phyloP scores from a whole-genome alignment of 2,113 vertebrate species.

The Cinclus cinclus region DNA sequence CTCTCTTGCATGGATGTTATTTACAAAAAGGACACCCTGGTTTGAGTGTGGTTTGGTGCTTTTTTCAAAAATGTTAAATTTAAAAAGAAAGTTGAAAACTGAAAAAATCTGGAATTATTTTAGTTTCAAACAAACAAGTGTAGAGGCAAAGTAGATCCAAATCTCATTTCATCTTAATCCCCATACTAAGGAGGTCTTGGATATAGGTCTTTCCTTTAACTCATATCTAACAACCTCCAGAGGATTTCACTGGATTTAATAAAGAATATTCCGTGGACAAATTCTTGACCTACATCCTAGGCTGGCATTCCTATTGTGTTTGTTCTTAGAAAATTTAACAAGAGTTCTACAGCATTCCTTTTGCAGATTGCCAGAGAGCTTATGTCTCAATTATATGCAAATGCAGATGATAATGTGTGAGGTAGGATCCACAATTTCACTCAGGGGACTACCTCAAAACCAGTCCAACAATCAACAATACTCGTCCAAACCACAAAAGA shows the following conservation, averaged over 20 bases:
- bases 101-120: background rate
- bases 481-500: conserved; percentile 63
- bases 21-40: background rate
- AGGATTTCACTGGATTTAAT: conserved; percentile 41
- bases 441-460: conserved; percentile 66
- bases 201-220: conserved; percentile 44
- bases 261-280: conserved; percentile 22
- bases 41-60: background rate
- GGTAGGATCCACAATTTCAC: conserved; percentile 50
- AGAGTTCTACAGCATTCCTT: conserved; percentile 55
- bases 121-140: background rate
- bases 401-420: conserved; percentile 58
- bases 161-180: background rate
- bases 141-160: background rate
- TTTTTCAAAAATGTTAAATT: background rate
- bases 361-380: conserved; percentile 51
- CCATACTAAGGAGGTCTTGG: background rate
- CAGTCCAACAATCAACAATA: conserved; percentile 53
- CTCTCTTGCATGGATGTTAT: background rate
- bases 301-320: conserved; percentile 61
- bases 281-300: conserved; percentile 64
- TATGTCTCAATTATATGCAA: conserved; percentile 65
- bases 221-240: conserved; percentile 10
- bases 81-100: background rate
- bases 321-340: conserved; percentile 70